A percentile compares a stretch with the other conserved stretches of the same genome.
These are phyloP conservation scores for Macaca fascicularis DNA, from an alignment of 2,113 vertebrate species.

Conservation along the genomic window T2T-MFA8v1.1 NC_088395.1:131347001-131347500, in stretches of 20 bases:
- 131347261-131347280: not conserved
- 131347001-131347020: slow-evolving; percentile 36
- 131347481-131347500: not conserved
- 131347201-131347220: slow-evolving; percentile 17
- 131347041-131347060: slow-evolving; percentile 40
- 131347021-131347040: not conserved
- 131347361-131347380: not conserved
- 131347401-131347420: not conserved
- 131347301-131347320: slow-evolving; percentile 29
- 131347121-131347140: slow-evolving; percentile 5
- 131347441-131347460: not conserved
- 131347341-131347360: not conserved
- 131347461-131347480: not conserved
- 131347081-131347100: not conserved
- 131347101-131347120: not conserved
- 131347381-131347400: not conserved
- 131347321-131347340: not conserved
- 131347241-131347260: not conserved
- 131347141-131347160: slow-evolving; percentile 39
- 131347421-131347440: not conserved
- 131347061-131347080: not conserved
- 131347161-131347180: not conserved
- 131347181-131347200: slow-evolving; percentile 24
- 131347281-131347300: not conserved
- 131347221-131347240: slow-evolving; percentile 15